These are phyloP conservation scores for Hesperia comma DNA, from an alignment of 2,888 invertebrate species.

Conservation along the genomic window DNA sequence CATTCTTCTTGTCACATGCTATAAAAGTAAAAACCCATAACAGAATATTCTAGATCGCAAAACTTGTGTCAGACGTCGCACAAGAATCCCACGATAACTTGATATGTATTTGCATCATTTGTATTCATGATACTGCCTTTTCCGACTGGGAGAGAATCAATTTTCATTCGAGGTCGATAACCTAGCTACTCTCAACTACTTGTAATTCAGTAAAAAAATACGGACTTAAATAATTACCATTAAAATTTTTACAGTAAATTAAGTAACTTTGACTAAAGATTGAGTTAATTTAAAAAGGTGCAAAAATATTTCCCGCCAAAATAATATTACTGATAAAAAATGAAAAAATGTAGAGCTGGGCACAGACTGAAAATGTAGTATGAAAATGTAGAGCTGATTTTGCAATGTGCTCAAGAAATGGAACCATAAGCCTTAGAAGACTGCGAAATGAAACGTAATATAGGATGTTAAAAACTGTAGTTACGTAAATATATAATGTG, in stretches of 20 bases:
- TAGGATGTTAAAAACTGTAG: conserved; percentile 32
- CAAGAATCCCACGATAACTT: conserved; percentile 35
- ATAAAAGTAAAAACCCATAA: conserved; percentile 9
- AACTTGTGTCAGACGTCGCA: conserved; percentile 20
- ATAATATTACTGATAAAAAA: not conserved
- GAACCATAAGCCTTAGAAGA: conserved; percentile 15
- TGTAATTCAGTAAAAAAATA: conserved; percentile 18
- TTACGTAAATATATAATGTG: conserved; percentile 37
- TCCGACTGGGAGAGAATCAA: conserved; percentile 30
- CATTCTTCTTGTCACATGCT: no score
- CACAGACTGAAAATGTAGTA: not conserved
- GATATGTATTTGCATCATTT: conserved; percentile 34
- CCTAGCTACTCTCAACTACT: conserved; percentile 11
- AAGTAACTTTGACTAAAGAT: not conserved
- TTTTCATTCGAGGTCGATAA: conserved; percentile 32
- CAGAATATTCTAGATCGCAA: conserved; percentile 17
- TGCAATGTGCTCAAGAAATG: conserved; percentile 9
- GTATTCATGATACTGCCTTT: conserved; percentile 35
- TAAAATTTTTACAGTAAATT: not conserved
- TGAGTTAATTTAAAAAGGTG: not conserved
- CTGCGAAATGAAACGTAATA: conserved; percentile 29
- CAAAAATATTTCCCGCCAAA: conserved; percentile 19
- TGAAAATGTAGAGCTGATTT: no score
- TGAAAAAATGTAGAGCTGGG: conserved; percentile 9
- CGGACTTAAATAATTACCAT: not conserved